phyloP scores from a whole-genome alignment of 2,888 invertebrate species.

The Odontocerum albicorne region DNA sequence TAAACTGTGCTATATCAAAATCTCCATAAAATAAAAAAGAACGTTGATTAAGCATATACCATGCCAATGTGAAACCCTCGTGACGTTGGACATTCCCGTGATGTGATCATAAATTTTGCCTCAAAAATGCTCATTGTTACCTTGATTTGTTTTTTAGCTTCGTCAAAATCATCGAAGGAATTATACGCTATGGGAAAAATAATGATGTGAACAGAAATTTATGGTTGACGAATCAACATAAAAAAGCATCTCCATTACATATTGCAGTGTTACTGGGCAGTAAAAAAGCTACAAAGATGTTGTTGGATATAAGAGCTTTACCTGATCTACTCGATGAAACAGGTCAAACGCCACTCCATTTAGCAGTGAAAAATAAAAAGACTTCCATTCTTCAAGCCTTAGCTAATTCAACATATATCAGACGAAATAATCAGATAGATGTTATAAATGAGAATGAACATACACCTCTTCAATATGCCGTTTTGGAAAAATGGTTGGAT shows the following conservation, averaged over 20 bases:
- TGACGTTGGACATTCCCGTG: too few species aligned
- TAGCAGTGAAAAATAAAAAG: constrained; percentile 51
- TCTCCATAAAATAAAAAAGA: too few species aligned
- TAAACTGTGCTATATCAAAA: too few species aligned
- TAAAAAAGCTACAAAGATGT: constrained; percentile 47
- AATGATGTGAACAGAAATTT: constrained; percentile 42
- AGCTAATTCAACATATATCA: constrained; percentile 30
- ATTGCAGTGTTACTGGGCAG: constrained; percentile 54
- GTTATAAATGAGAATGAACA: constrained; percentile 50
- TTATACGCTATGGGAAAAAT: constrained; percentile 17
- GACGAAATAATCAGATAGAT: constrained; percentile 9
- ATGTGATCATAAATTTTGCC: background rate
- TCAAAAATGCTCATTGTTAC: background rate
- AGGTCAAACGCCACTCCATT: constrained; percentile 56
- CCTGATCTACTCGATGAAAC: constrained; percentile 48
- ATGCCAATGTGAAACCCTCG: too few species aligned
- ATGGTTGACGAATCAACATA: constrained; percentile 40
- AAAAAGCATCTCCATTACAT: constrained; percentile 52
- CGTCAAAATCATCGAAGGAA: constrained; percentile 13
- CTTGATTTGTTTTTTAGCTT: constrained; percentile 16
- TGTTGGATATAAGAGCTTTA: constrained; percentile 50
- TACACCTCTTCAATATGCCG: constrained; percentile 57
- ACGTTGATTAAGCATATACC: too few species aligned
- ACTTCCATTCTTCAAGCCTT: constrained; percentile 50
- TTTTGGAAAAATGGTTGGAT: constrained; percentile 54